Evolutionary conservation across 2,888 invertebrate species (phyloP).

Genomic region (Megastigmus dorsalis): DNA sequence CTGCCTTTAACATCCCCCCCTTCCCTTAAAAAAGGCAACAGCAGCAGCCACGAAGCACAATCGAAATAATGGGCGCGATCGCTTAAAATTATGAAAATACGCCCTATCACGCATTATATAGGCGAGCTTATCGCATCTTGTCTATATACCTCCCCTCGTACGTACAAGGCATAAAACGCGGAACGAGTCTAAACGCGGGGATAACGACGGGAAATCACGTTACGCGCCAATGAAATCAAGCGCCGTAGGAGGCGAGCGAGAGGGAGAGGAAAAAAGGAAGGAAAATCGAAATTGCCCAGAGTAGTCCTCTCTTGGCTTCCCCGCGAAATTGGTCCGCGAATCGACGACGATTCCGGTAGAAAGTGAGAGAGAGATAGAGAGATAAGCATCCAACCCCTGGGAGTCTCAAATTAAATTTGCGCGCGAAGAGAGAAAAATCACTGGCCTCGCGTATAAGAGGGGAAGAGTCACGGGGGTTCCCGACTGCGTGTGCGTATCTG

Average conservation of each 20-base stretch:
- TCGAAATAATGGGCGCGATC: constrained; percentile 33
- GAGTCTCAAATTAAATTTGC: constrained; percentile 39
- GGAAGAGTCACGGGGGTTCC: not conserved
- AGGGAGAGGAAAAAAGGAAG: not conserved
- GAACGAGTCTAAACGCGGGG: constrained; percentile 19
- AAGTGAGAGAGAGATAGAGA: not conserved
- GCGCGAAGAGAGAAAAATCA: constrained; percentile 39
- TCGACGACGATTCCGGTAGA: not conserved
- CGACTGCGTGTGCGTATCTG: no score
- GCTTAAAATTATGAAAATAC: constrained; percentile 40
- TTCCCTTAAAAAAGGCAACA: not conserved
- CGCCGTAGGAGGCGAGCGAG: not conserved
- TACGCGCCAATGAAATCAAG: constrained; percentile 36
- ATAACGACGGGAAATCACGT: constrained; percentile 27
- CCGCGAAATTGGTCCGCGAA: constrained; percentile 16
- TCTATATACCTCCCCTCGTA: not conserved
- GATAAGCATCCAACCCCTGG: no score
- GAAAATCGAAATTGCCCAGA: not conserved
- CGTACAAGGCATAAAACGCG: not conserved
- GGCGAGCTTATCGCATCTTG: no score
- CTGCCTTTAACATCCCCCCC: constrained; percentile 5
- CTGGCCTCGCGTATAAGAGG: not conserved
- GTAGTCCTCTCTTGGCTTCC: not conserved
- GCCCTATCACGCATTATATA: constrained; percentile 1
- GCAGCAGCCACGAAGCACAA: no score